Evolutionary conservation across 2,113 vertebrate genomes (phyloP), one percentile per base, ranked within the genome.

Genomic region (Tautogolabrus adspersus): DNA sequence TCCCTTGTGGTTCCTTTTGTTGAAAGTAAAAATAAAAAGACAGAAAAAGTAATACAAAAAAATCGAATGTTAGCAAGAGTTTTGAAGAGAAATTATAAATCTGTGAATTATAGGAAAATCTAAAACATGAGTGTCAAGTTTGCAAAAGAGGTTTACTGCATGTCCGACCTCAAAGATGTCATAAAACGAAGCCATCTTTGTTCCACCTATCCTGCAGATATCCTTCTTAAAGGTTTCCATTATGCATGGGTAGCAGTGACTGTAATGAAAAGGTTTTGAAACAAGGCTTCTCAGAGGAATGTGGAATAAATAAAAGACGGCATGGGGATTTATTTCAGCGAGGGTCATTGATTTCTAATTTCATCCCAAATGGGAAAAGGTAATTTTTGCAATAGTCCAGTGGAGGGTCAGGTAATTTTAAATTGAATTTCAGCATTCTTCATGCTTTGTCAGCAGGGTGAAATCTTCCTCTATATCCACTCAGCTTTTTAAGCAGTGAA

Each of bases 291-390:
- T 47, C 21, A 38, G n/a, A 30, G 46, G 42, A 75, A 68, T 68
- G 30, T 69, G 58, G n/a, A 61, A 68, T 72, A 49, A 79, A 83
- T 83, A 26, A 81, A 84, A 79, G 34, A 51, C 58, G 62, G 26
- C 44, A 66, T 13, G 37, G 54, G n/a, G 44, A 79, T 71, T 70
- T 74, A 81, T 85, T 80, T 81, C 46, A 22, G 30, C 8, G 44
- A 59, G 63, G 69, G 65, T 63, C 83, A 73, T 79, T 88, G 81
- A 84, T 81, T 88, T 81, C 54, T 89, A 64, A 89, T 87, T 86
- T 81, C 60, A 73, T 79, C 63, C 60, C 61, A 84, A 85, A 79
- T 68, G 55, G 40, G 16, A 16, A 71, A 70, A 72, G 38, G 37
- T 84, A 71, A 77, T 88, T 72, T 79, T 58, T 78, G 57, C 73